Evolutionary conservation across 2,113 vertebrate genomes (phyloP).

Genomic region (Caretta caretta): DNA sequence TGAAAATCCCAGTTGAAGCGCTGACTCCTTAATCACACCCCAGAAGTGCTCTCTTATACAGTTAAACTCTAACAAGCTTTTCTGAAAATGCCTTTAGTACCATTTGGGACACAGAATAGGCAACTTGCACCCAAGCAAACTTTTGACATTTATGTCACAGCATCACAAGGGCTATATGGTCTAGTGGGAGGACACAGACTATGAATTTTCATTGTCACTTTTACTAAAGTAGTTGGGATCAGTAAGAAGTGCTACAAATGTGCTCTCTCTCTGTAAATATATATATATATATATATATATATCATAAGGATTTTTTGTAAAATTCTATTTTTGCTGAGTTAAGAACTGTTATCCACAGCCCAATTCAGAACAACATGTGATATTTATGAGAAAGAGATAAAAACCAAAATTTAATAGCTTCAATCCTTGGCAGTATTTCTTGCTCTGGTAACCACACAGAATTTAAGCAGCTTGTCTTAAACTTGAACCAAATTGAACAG

Average conservation of each 20-base stretch:
- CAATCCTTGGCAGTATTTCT: constrained; percentile 53
- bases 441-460: constrained; percentile 65
- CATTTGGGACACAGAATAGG: not conserved
- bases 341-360: constrained; percentile 8
- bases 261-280: not conserved
- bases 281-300: too few relatives aligned
- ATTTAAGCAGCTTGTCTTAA: constrained; percentile 64
- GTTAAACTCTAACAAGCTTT: not conserved
- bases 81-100: not conserved
- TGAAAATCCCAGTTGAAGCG: not conserved
- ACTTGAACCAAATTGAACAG: constrained; percentile 56
- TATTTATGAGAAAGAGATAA: constrained; percentile 71
- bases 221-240: not conserved
- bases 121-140: not conserved
- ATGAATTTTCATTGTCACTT: not conserved
- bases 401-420: constrained; percentile 62
- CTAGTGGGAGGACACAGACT: not conserved
- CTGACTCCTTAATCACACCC: not conserved
- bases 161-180: not conserved
- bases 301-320: not conserved
- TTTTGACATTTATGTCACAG: not conserved
- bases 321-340: constrained; percentile 30
- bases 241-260: not conserved
- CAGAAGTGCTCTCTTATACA: not conserved
- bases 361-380: constrained; percentile 70